Conservation (phyloP, 2,113 vertebrate genomes). For the Herpetotheres cachinnans region DNA sequence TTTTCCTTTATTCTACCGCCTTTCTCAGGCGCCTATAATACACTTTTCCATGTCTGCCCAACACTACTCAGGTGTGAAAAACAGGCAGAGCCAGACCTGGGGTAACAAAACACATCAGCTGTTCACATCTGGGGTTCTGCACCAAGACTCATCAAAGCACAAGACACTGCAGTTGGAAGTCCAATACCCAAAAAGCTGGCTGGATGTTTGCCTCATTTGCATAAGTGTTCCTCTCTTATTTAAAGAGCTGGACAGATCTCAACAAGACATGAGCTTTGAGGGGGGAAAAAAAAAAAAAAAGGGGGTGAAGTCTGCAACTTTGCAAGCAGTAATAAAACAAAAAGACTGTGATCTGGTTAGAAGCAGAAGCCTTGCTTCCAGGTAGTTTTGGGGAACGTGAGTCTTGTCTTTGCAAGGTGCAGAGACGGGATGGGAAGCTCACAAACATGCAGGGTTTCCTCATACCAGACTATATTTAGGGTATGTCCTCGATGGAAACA, state of each 20-base stretch:
- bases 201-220: neutral
- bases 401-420: neutral
- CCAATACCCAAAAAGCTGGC: neutral
- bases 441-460: accelerated
- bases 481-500: neutral
- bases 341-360: neutral
- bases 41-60: neutral
- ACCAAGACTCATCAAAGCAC: neutral
- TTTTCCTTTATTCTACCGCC: neutral
- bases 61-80: neutral
- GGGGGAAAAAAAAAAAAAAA: neutral
- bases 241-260: neutral
- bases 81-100: neutral
- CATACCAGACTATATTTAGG: accelerated
- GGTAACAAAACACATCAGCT: neutral
- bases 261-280: neutral
- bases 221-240: neutral
- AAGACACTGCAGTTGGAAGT: neutral
- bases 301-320: neutral
- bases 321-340: neutral
- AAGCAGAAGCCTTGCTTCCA: neutral
- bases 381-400: neutral
- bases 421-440: neutral
- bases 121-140: neutral
- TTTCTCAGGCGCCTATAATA: neutral